Conservation (phyloP, 2,113 vertebrate species). For the Holacanthus passer region DNA sequence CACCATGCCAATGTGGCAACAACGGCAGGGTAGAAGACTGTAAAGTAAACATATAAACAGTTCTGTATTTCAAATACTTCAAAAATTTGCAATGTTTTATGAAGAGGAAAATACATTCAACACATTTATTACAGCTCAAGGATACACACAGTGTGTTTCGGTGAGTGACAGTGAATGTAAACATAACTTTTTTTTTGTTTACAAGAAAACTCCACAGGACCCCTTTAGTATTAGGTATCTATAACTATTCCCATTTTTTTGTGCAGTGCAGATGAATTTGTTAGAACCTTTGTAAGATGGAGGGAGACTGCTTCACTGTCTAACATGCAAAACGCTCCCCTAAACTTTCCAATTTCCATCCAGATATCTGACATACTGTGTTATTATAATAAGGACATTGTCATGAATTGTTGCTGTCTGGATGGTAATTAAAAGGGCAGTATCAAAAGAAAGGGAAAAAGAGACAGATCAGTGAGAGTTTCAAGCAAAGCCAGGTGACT, state of each 20-base stretch:
- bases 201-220: not conserved
- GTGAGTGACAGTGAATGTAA: not conserved
- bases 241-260: not conserved
- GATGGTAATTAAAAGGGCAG: slow-evolving; percentile 8
- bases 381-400: not conserved
- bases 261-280: not conserved
- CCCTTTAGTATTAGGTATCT: not conserved
- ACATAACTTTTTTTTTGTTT: not conserved
- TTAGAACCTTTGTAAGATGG: not conserved
- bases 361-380: not conserved
- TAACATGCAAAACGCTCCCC: not conserved
- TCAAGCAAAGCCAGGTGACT: slow-evolving; percentile 3
- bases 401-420: not conserved
- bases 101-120: not conserved
- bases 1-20: too few species aligned
- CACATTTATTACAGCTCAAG: not conserved
- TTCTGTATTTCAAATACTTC: not conserved
- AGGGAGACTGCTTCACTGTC: not conserved
- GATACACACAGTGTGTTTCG: not conserved
- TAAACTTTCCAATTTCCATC: not conserved
- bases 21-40: not conserved
- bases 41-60: not conserved
- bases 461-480: not conserved
- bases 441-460: not conserved
- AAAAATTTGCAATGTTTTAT: not conserved